Evolutionary conservation across 37 sponge, comb jelly and placozoan species (phyloP).

Genomic region (Agelas oroides): DNA sequence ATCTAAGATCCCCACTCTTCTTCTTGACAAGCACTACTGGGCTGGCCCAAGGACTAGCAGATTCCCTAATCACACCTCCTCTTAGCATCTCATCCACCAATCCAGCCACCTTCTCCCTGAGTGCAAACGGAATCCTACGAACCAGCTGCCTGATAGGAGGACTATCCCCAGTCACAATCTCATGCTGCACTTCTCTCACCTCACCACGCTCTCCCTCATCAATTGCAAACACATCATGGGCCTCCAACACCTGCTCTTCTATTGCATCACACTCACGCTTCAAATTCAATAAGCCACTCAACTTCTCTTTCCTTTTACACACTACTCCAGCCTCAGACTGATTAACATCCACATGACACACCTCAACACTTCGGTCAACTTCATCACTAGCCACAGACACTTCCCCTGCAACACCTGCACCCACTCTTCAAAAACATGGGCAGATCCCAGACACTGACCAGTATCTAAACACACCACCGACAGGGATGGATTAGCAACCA

Average conservation of each 20-base stretch:
- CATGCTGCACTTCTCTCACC: background rate
- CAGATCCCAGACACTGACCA: no score
- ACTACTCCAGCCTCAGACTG: no score
- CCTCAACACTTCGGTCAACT: no score
- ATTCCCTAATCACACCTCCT: background rate
- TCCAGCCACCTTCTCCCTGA: background rate
- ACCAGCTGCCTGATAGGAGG: background rate
- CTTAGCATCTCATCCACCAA: background rate
- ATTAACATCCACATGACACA: no score
- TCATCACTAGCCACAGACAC: no score
- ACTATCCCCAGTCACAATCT: background rate
- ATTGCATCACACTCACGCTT: background rate
- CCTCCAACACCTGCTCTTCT: background rate
- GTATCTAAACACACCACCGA: no score
- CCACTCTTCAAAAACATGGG: no score
- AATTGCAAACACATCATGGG: background rate
- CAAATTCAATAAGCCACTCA: no score
- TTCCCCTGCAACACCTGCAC: no score
- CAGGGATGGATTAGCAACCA: no score
- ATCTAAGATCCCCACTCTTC: slow-evolving; percentile 5
- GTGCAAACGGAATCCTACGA: background rate
- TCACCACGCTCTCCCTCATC: slow-evolving; percentile 12
- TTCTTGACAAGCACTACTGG: slow-evolving; percentile 29
- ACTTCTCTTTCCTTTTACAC: no score
- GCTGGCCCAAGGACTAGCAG: slow-evolving; percentile 15